Percentiles rank a stretch among this genome's conserved stretches.
Conservation (phyloP, 1,140 invertebrate species). For the Penaeus chinensis region DNA sequence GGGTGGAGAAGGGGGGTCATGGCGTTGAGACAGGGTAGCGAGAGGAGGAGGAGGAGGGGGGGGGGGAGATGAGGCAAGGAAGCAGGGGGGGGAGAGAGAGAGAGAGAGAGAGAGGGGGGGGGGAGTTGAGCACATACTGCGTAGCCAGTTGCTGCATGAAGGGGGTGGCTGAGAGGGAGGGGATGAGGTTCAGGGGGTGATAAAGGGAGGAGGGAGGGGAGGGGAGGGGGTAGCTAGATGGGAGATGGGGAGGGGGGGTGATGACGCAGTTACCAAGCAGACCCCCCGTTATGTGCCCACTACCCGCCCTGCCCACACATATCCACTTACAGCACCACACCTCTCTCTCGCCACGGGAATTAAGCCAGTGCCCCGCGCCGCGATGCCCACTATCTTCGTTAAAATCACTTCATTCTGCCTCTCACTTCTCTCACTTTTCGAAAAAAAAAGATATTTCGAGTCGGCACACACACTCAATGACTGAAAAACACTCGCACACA, state of each 20-base stretch:
- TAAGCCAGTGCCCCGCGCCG: too few relatives aligned
- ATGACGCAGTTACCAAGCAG: too few relatives aligned
- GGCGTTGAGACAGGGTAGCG: background rate
- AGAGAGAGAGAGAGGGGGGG: background rate
- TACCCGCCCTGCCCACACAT: background rate
- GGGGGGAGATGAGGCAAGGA: too few relatives aligned
- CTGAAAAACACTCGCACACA: too few relatives aligned
- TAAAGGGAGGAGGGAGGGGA: background rate
- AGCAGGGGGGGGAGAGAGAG: background rate
- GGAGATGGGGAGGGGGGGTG: background rate
- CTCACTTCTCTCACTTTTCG: too few relatives aligned
- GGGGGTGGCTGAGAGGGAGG: background rate
- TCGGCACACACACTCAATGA: background rate
- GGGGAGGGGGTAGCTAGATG: background rate
- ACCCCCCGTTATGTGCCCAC: too few relatives aligned
- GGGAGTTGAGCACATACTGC: background rate
- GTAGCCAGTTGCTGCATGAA: background rate
- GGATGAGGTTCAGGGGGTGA: background rate
- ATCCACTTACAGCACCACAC: constrained; percentile 7
- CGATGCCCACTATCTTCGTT: too few relatives aligned
- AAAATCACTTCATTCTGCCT: too few relatives aligned
- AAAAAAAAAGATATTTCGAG: background rate
- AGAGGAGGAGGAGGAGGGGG: background rate
- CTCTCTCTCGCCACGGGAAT: background rate
- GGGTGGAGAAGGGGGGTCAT: background rate